Conservation (phyloP, 2,797 vertebrate species). For the Sternarchorhynchus goeldii region DNA sequence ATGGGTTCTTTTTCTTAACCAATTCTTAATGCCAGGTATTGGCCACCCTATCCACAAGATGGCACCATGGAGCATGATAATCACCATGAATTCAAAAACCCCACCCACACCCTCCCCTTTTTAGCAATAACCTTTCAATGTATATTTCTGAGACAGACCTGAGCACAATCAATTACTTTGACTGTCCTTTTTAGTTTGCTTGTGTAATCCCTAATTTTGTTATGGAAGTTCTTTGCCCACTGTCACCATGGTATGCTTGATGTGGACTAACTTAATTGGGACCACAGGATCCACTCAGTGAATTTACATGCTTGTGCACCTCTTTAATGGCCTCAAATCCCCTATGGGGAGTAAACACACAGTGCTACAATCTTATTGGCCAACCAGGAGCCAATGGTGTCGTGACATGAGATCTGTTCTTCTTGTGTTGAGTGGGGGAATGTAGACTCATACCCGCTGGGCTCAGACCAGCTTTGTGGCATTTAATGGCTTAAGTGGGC, state of each 20-base stretch:
- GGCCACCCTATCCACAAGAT: constrained; percentile 27
- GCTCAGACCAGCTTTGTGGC: constrained; percentile 12
- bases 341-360: constrained; percentile 10
- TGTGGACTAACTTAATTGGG: constrained; percentile 37
- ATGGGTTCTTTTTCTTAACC: too few species aligned
- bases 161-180: constrained; percentile 1
- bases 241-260: constrained; percentile 4
- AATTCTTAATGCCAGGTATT: neutral
- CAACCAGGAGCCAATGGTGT: constrained; percentile 9
- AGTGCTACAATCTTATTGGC: constrained; percentile 1
- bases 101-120: neutral
- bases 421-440: constrained; percentile 9
- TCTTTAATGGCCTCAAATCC: constrained; percentile 29
- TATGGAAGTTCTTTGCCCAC: constrained; percentile 16
- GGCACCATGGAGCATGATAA: constrained; percentile 22
- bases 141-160: neutral
- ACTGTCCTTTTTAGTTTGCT: neutral
- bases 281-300: constrained; percentile 42
- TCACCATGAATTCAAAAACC: neutral
- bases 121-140: neutral
- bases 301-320: constrained; percentile 31
- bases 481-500: constrained; percentile 24
- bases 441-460: constrained; percentile 10
- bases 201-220: constrained; percentile 36
- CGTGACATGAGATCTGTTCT: constrained; percentile 16